These are phyloP conservation scores for Rhagoletis zephyria DNA, from an alignment of 1,140 invertebrate species.

Conservation along the genomic window DNA sequence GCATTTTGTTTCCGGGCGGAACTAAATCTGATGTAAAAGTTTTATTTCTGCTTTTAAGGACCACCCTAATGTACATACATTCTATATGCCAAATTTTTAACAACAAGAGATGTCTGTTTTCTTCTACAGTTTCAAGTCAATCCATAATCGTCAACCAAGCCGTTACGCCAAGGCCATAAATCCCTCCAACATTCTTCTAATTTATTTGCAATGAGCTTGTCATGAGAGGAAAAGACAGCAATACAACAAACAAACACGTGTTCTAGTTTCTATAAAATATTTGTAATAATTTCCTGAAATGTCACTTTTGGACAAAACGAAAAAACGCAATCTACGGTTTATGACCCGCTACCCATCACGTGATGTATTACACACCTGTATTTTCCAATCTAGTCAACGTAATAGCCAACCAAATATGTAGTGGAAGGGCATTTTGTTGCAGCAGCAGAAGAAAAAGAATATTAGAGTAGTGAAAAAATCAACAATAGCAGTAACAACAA, in stretches of 20 bases:
- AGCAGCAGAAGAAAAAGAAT: conserved; percentile 34
- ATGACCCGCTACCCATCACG: conserved; percentile 40
- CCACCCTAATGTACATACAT: too few relatives aligned
- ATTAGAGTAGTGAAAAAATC: conserved; percentile 12
- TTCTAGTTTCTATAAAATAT: not conserved
- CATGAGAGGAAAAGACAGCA: too few relatives aligned
- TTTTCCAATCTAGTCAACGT: conserved; percentile 31
- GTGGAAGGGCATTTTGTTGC: not conserved
- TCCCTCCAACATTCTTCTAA: not conserved
- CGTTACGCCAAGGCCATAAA: conserved; percentile 3
- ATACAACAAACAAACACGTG: not conserved
- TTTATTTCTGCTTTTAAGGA: too few relatives aligned
- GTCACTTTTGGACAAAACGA: conserved; percentile 1
- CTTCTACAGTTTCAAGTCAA: too few relatives aligned
- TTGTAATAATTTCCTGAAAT: conserved; percentile 44
- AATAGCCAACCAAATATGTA: conserved; percentile 32
- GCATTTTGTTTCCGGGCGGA: too few relatives aligned
- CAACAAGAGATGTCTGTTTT: too few relatives aligned
- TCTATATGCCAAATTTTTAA: too few relatives aligned
- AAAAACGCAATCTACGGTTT: conserved; percentile 36
- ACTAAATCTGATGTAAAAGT: too few relatives aligned
- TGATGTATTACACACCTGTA: conserved; percentile 45
- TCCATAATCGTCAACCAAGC: too few relatives aligned
- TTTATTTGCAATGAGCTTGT: conserved; percentile 1
- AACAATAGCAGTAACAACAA: too few relatives aligned